phyloP scores from a whole-genome alignment of 2,888 invertebrate species.

The Drosophila meridiana region DNA sequence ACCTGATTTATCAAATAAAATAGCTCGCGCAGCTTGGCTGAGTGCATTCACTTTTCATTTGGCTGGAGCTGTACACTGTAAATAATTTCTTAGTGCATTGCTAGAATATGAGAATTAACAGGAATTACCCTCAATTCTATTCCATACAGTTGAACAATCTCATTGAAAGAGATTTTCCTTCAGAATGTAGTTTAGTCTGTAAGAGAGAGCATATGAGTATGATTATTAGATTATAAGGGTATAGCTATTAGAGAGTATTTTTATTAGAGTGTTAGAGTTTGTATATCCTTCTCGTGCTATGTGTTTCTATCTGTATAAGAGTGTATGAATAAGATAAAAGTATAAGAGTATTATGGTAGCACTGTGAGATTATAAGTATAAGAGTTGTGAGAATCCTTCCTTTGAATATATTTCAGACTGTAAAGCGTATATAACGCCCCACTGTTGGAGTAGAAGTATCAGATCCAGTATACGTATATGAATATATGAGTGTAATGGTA shows the following conservation, averaged over 20 bases:
- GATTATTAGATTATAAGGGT: neutral
- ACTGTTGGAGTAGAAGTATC: too few relatives aligned
- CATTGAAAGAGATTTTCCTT: neutral
- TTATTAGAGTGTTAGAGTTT: neutral
- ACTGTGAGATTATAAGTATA: neutral
- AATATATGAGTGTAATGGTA: too few relatives aligned
- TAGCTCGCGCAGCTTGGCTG: conserved; percentile 61
- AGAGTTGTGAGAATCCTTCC: neutral
- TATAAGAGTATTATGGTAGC: neutral
- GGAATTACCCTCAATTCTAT: neutral
- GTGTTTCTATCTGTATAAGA: neutral
- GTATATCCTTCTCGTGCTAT: neutral
- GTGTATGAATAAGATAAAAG: neutral
- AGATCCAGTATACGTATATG: too few relatives aligned
- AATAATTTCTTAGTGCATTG: conserved; percentile 24
- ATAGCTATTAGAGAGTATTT: neutral
- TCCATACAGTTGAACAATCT: neutral
- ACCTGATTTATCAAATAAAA: conserved; percentile 79
- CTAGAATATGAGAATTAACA: neutral
- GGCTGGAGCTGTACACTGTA: conserved; percentile 46
- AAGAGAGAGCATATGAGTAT: neutral
- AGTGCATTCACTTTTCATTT: conserved; percentile 77
- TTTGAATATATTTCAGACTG: too few relatives aligned
- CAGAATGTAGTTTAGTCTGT: neutral
- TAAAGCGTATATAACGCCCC: too few relatives aligned